Conservation (phyloP, 2,797 vertebrate species). For the Tympanoctomys barrerae region DNA sequence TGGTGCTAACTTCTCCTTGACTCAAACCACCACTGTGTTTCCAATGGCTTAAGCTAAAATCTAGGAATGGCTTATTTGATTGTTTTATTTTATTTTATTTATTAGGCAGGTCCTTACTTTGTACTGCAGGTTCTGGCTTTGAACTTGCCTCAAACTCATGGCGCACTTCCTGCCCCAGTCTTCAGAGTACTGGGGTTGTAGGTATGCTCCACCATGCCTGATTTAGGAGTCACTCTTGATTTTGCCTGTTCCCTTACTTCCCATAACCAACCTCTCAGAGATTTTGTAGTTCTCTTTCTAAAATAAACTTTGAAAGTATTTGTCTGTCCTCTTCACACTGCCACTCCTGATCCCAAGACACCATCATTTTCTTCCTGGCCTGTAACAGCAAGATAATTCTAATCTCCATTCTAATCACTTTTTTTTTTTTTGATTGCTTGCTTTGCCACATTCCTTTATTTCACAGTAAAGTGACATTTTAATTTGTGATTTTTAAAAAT, state of each 20-base stretch:
- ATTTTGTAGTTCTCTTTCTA: constrained; percentile 30
- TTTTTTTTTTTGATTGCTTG: background rate
- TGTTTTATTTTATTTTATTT: background rate
- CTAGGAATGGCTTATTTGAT: background rate
- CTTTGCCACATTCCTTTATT: background rate
- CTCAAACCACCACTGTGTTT: background rate
- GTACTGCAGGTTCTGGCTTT: background rate
- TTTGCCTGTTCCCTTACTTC: constrained; percentile 31
- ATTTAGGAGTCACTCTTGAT: background rate
- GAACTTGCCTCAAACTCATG: background rate
- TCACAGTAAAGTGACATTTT: background rate
- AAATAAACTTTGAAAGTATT: constrained; percentile 52
- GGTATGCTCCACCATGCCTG: background rate
- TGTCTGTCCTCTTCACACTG: background rate
- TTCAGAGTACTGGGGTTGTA: background rate
- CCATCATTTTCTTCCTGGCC: constrained; percentile 20
- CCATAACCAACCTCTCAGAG: background rate
- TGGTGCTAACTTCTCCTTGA: background rate
- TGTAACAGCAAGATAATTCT: background rate
- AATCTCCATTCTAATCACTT: background rate
- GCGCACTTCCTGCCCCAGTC: background rate
- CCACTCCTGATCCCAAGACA: background rate
- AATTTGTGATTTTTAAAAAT: constrained; percentile 13
- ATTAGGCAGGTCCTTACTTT: background rate
- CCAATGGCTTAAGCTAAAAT: background rate